Base-by-base conservation (phyloP, 2,113 vertebrate genomes). In the Panthera leo region DNA sequence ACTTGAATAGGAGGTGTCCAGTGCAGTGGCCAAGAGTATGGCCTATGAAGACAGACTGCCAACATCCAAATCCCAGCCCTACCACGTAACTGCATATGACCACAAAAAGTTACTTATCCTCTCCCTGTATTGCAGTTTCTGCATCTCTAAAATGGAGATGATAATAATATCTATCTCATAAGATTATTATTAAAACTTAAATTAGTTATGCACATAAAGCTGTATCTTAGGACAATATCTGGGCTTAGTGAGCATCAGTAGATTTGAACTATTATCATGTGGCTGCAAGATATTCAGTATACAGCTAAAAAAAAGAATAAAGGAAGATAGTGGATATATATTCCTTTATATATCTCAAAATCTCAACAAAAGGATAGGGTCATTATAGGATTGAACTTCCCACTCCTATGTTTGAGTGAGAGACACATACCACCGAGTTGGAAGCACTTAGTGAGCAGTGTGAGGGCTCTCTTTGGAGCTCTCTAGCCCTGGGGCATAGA, bases 101-200 rank as follows among this genome's bases (percentile, higher is more conserved):
- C 31, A 73, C 13, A 36, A 19, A 36, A 73, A 67, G 68, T 63
- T 19, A 61, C 14, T 96, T 34, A 63, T 27, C 5, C 10, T 18
- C 16, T 91, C 58, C 78, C 51, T 19, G 7, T 86, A 51, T 80
- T 75, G 89, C 58, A 53, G 39, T 51, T 88, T 76, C 45, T 45
- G 7, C 48, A 36, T 67, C 16, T 48, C 2, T 34, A 65, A 82
- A 90, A n/a, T n/a, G 8, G 18, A 5, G 15, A 71, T 71, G 58
- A 45, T 82, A 75, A 80, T 61, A 80, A 68, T n/a, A 25, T 39
- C 36, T 71, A n/a, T 42, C 21, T 78, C 36, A 67, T 58, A n/a
- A 45, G 53, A 63, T 82, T 45, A 78, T 76, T 68, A 29, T 71
- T 79, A 96, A 83, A 65, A 45, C 88, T 63, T 34, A 95, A 95